Percentiles rank a stretch among this genome's conserved stretches.
Conservation (phyloP, 1,140 invertebrate genomes). For the Hetaerina americana region DNA sequence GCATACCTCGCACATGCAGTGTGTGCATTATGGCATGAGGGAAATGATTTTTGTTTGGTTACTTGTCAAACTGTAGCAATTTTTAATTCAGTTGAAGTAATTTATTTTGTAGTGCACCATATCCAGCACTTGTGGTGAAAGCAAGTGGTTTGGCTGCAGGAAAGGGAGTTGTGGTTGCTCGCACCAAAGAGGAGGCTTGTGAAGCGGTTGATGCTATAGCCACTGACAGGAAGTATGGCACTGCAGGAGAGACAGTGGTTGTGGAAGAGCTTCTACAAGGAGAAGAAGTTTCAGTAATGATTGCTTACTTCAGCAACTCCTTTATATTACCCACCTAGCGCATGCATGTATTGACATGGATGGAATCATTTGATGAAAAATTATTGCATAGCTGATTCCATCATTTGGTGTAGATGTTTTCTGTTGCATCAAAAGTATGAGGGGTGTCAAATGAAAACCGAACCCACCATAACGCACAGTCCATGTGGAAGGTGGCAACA, state of each 20-base stretch:
- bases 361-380: no score
- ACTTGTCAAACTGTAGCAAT: not conserved
- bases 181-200: conserved; percentile 60
- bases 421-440: no score
- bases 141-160: conserved; percentile 89
- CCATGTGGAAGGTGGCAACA: no score
- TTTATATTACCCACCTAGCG: no score
- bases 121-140: conserved; percentile 79
- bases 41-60: no score
- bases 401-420: no score
- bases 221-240: conserved; percentile 59
- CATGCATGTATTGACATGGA: no score
- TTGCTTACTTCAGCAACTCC: conserved; percentile 3
- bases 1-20: no score
- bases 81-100: conserved; percentile 10
- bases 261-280: conserved; percentile 85
- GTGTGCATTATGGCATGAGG: no score
- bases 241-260: conserved; percentile 70
- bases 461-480: no score
- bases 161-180: conserved; percentile 87
- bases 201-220: conserved; percentile 69
- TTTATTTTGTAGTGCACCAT: conserved; percentile 44
- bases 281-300: conserved; percentile 80
- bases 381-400: no score
- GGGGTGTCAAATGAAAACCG: no score